phyloP scores from a whole-genome alignment of 1,140 invertebrate species.

The Ectropis grisescens region DNA sequence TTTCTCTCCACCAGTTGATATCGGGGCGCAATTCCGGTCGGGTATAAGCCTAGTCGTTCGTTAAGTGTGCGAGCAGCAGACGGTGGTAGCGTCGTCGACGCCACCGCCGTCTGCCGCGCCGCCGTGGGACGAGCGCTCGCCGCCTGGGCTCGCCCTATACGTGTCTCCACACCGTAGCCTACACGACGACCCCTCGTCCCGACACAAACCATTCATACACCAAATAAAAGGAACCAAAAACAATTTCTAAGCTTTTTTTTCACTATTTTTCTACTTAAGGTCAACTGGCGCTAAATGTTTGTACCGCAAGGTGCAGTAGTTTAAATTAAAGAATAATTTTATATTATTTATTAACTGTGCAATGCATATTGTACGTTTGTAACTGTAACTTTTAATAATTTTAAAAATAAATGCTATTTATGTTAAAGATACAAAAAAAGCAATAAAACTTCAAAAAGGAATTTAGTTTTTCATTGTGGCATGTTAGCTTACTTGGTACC shows the following conservation, averaged over 20 bases:
- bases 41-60: slow-evolving; percentile 66
- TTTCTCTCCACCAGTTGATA: slow-evolving; percentile 53
- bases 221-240: slow-evolving; percentile 65
- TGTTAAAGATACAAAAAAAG: slow-evolving; percentile 65
- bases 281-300: slow-evolving; percentile 35
- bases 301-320: slow-evolving; percentile 43
- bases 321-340: slow-evolving; percentile 60
- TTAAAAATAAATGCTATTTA: slow-evolving; percentile 68
- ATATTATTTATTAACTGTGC: slow-evolving; percentile 65
- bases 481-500: too few relatives aligned
- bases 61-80: slow-evolving; percentile 31
- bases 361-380: slow-evolving; percentile 62
- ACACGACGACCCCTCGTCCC: slow-evolving; percentile 52
- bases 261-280: slow-evolving; percentile 51
- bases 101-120: slow-evolving; percentile 26
- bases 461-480: slow-evolving; percentile 39
- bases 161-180: slow-evolving; percentile 53
- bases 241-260: slow-evolving; percentile 49
- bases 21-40: slow-evolving; percentile 62
- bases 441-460: slow-evolving; percentile 64
- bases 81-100: slow-evolving; percentile 2
- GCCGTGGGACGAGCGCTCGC: slow-evolving; percentile 57
- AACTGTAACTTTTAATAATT: slow-evolving; percentile 62
- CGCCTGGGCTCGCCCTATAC: slow-evolving; percentile 50
- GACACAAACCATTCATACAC: slow-evolving; percentile 34